Evolutionary conservation across 2,888 invertebrate genomes (phyloP).

Genomic region (Sialis fuliginosa): DNA sequence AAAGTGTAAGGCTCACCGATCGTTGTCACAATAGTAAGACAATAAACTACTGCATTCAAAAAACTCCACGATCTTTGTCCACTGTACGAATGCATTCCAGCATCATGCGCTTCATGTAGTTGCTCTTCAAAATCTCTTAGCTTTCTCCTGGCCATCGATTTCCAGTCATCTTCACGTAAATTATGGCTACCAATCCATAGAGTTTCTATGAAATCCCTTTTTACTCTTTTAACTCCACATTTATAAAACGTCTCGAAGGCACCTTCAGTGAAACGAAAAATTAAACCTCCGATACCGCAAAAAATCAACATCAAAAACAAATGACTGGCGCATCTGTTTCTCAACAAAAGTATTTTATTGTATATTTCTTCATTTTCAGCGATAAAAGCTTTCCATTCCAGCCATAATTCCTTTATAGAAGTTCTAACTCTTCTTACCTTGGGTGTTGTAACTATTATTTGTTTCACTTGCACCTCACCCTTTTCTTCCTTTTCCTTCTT

Average conservation of each 20-base stretch:
- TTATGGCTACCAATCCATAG: constrained; percentile 70
- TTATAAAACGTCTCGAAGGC: constrained; percentile 74
- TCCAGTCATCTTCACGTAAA: constrained; percentile 78
- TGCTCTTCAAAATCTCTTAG: constrained; percentile 75
- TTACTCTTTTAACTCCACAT: constrained; percentile 72
- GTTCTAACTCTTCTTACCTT: constrained; percentile 6
- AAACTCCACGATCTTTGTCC: constrained; percentile 78
- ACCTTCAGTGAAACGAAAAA: constrained; percentile 70
- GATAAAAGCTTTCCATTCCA: constrained; percentile 39
- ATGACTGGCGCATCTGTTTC: constrained; percentile 51
- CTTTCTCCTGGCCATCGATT: constrained; percentile 62
- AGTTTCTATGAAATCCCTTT: constrained; percentile 68
- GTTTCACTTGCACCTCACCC: not conserved
- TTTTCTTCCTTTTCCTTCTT: constrained; percentile 3
- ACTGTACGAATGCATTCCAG: constrained; percentile 67
- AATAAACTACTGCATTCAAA: constrained; percentile 71
- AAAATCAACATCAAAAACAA: constrained; percentile 50
- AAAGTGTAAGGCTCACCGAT: constrained; percentile 48
- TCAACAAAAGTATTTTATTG: constrained; percentile 30
- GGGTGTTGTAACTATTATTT: constrained; percentile 11
- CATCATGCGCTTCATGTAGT: constrained; percentile 65
- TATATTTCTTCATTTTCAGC: constrained; percentile 37
- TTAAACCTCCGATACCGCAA: constrained; percentile 61
- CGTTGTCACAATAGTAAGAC: constrained; percentile 71
- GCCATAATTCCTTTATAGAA: constrained; percentile 19